Base-by-base conservation (phyloP, 2,113 vertebrate species). In the Chloropsis hardwickii region DNA sequence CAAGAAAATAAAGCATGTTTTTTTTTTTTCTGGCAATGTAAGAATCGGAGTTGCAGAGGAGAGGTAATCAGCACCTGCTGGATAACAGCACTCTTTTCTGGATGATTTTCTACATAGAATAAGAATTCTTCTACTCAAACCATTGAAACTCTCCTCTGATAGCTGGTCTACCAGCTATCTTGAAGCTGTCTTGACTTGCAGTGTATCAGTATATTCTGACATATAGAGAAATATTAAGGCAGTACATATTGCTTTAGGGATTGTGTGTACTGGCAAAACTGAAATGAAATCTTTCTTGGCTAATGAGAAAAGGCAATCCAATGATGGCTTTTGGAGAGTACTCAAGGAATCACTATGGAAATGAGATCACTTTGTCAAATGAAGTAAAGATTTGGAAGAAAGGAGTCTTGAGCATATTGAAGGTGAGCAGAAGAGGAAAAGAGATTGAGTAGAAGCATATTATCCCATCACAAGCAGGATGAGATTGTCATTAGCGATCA, bases 91-190 rank as follows among this genome's bases (percentile, higher is more conserved):
- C 8, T 57, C 5, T 44, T 85, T 91, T 17, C 33, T 17, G 11
- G 20, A 71, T 50, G 1, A 42, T 51, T 93, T 85, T 76, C 54
- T 64, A 5, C 23, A 23, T 82, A n/a, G 20, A 10, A 7, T 14
- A 61, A 72, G 8, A 69, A 77, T 37, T 5, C 14, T 72, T 67
- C 3, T 21, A 44, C 12, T 76, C 39, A 67, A 70, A 71, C 1
- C 7, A 47, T 10, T 27, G 2, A 64, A 86, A 58, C 20, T 13
- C 4, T 56, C 5, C 29, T 39, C 10, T 10, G 5, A 50, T 37
- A 45, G 6, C 3, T 60, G 19, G 12, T 45, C 12, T 71, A 27
- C 1, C 2, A n/a, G n/a, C n/a, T n/a, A n/a, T n/a, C n/a, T n/a
- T n/a, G n/a, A n/a, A n/a, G n/a, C n/a, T n/a, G n/a, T 20, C 12